Evolutionary conservation across 2,113 vertebrate genomes (phyloP).

Genomic region (Camarhynchus parvulus): DNA sequence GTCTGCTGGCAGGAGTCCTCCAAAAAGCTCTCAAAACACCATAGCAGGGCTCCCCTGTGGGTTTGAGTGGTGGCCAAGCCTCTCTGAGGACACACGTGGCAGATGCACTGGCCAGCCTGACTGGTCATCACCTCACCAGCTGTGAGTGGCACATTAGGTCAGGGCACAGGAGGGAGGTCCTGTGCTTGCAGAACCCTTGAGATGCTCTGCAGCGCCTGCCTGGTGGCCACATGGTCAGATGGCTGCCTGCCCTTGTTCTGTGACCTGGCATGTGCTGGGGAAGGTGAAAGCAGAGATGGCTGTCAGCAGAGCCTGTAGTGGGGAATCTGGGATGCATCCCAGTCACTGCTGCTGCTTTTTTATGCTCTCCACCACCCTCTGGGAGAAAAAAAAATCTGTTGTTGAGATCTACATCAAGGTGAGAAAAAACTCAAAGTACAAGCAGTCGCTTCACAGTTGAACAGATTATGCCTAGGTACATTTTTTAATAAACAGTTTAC

Average conservation of each 20-base stretch:
- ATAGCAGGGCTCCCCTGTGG: neutral
- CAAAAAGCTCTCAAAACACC: neutral
- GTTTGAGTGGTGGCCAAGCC: neutral
- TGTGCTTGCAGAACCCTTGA: accelerated
- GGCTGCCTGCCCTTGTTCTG: neutral
- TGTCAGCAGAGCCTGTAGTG: neutral
- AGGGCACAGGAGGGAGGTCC: neutral
- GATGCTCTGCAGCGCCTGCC: neutral
- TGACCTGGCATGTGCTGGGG: neutral
- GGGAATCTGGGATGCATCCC: neutral
- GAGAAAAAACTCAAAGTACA: neutral
- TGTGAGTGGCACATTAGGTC: neutral
- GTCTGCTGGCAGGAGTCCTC: neutral
- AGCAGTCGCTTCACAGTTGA: accelerated
- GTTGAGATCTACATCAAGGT: neutral
- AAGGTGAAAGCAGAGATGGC: neutral
- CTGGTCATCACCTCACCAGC: neutral
- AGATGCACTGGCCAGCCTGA: neutral
- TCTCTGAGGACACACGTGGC: neutral
- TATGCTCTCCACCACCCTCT: neutral
- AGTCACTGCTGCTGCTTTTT: neutral
- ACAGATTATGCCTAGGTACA: neutral
- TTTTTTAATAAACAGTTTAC: neutral
- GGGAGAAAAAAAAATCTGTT: neutral
- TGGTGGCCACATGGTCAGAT: neutral